Evolutionary conservation across 2,888 invertebrate genomes (phyloP), one percentile per base, ranked within the genome.

Genomic region (Dyspetes luteomarginatus): DNA sequence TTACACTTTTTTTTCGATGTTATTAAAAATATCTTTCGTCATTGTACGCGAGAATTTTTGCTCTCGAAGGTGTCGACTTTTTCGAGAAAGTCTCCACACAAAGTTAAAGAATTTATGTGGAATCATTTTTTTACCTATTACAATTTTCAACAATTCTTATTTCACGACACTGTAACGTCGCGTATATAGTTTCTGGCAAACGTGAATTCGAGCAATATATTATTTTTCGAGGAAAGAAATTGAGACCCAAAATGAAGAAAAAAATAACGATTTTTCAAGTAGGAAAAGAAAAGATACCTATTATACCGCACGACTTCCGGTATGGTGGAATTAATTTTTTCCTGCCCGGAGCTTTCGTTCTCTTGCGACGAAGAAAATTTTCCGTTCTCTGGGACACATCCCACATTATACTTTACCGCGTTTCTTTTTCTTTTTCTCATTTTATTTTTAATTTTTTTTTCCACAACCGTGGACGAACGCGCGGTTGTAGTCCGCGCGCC

Each of bases 291-390:
- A 52, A 68, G 50, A 52, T 41, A 67, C 15, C 26, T 52, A 60
- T 30, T 58, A 60, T 55, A 55, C 26, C 60, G 52, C 52, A n/a
- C 45, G 30, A 72, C 60, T 68, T 69, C 43, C 64, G 67, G 65
- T 48, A 19, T 43, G 55, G 60, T 36, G 67, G 67, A 67, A 82
- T 75, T 71, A 76, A 72, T 79, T 64, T 79, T 82, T 78, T 71
- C 74, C 62, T 50, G 60, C 56, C 48, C 62, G 64, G 3, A 73
- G 60, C 19, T 41, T 0, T 17, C 15, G 48, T 24, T 41, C 41
- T 69, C 41, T 41, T 26, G 56, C 69, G 69, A 67, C 41, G 71
- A 71, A 73, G 74, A 76, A 72, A 75, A 62, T 69, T 72, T 78
- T 65, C 69, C 58, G 62, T 79, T 83, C 55, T 43, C 67, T 67